Evolutionary conservation across 2,888 invertebrate genomes (phyloP), one percentile per base, ranked within the genome.

Genomic region (Acanthopleura granulata): DNA sequence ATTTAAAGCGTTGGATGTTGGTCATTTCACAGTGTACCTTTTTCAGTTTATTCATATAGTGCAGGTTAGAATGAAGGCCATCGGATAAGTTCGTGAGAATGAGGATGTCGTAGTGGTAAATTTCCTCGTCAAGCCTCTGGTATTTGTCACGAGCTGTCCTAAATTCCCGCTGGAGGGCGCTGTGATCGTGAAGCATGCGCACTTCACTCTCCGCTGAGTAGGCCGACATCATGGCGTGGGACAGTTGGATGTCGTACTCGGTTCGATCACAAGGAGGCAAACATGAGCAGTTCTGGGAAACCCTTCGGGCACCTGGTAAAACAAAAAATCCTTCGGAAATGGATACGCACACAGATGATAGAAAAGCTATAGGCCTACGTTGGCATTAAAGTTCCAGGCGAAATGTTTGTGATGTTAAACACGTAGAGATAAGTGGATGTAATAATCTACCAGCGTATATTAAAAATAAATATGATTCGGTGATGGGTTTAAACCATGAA

Each of bases 171-270:
- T 69, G 27, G 1, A 69, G 69, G 27, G 27, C 29, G 27, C 30
- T 30, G 69, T 30, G 69, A 12, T 69, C 30, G 18, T 69, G 27
- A 9, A 69, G 30, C 69, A 69, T 29, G 30, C 69, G 69, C 29
- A 30, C 25, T 30, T 69, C 69, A 30, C 69, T 69, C 12, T 69
- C 69, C 9, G 69, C 25, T 25, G 69, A 25, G 27, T 69, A 69
- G 4, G 69, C 25, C 69, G 69, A 69, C 69, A 69, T 69, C 29
- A 30, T 30, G 27, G 69, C 25, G 18, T 69, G 69, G 25, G 69
- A 69, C 3, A 69, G 69, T 69, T 69, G 27, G 27, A 69, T 29
- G 27, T 69, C 69, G 27, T 25, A 69, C 69, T 69, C 69, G n/a
- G 30, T 30, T 1, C 29, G 27, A 30, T 69, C 69, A 30, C 69